Percentiles rank a stretch among this genome's conserved stretches.
These are phyloP conservation scores for Palythoa grandiflora DNA, from an alignment of 92 coral and sea anemone genomes.

Conservation along the genomic window DNA sequence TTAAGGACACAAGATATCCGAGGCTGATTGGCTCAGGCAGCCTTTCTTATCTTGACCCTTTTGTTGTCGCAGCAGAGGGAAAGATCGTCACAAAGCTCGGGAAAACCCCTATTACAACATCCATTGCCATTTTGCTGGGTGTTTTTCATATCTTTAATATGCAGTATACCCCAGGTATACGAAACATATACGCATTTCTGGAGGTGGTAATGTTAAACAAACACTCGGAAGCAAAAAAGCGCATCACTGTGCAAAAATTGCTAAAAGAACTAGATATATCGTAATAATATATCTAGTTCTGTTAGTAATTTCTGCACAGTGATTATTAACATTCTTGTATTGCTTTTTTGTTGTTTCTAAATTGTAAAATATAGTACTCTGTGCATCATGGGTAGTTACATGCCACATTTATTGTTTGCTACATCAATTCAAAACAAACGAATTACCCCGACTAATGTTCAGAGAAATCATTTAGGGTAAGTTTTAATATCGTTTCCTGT, in stretches of 20 bases:
- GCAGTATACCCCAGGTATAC: conserved; percentile 20
- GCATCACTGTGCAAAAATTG: neutral
- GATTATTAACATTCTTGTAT: neutral
- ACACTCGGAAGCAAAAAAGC: conserved; percentile 4
- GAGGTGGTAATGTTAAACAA: conserved; percentile 18
- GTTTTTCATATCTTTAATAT: conserved; percentile 35
- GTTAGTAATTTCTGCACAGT: neutral
- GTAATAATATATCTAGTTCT: neutral
- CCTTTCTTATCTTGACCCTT: conserved; percentile 29
- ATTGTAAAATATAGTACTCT: too few relatives aligned
- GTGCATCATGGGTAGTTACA: too few relatives aligned
- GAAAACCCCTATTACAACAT: neutral
- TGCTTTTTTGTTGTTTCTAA: too few relatives aligned
- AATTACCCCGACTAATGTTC: too few relatives aligned
- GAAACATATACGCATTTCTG: conserved; percentile 22
- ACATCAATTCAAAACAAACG: too few relatives aligned
- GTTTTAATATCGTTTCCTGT: too few relatives aligned
- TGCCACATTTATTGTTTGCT: too few relatives aligned
- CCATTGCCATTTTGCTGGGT: conserved; percentile 35
- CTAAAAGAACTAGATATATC: neutral
- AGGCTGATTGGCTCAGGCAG: conserved; percentile 19
- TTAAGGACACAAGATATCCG: conserved; percentile 34
- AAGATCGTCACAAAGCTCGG: conserved; percentile 12
- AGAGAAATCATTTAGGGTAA: too few relatives aligned
- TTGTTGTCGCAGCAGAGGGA: conserved; percentile 57